Base-by-base conservation (phyloP, 2,113 vertebrate genomes). In the Phyllostomus hastatus region DNA sequence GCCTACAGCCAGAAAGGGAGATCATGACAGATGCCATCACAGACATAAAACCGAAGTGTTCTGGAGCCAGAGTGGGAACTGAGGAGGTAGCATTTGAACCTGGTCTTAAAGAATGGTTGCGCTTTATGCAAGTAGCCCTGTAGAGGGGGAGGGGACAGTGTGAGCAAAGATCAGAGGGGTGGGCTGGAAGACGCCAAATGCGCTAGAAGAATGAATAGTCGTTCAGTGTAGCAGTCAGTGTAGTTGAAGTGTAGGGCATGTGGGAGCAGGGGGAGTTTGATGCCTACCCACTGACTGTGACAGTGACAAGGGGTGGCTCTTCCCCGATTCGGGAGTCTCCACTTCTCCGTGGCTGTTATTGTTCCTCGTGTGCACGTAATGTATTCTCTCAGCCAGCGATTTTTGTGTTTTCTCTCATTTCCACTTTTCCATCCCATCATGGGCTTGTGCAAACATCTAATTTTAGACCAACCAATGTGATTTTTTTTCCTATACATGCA, bases 281-380 rank as follows among this genome's bases (percentile, higher is more conserved):
- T 43, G 73, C 11, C 52, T 20, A 17, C 33, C 70, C 9, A 15
- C 64, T 20, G 41, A 57, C n/a, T 0, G 0, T 9, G 48, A 28
- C 15, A 2, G 24, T 10, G 59, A 67, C 14, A 31, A 59, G 35
- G 82, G 48, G 6, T 7, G 4, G 31, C 4, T 59, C 79, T 28
- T 2, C 59, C 64, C 8, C 12, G 24, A 2, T 1, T 1, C 2
- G 38, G 14, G 50, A n/a, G 4, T 48, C 22, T 33, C 92, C 17
- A 7, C 69, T 9, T 41, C 4, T 41, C 35, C n/a, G 0, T 2
- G 0, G 19, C 50, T 48, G 52, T 38, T 6, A 3, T n/a, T 0
- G 0, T 14, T 22, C 22, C 35, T 64, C 1, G 0, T 2, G 16
- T 20, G 4, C 10, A 2, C 0, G 5, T 5, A 26, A 3, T 2